phyloP scores from a whole-genome alignment of 2,113 vertebrate genomes.

The Melanerpes formicivorus region DNA sequence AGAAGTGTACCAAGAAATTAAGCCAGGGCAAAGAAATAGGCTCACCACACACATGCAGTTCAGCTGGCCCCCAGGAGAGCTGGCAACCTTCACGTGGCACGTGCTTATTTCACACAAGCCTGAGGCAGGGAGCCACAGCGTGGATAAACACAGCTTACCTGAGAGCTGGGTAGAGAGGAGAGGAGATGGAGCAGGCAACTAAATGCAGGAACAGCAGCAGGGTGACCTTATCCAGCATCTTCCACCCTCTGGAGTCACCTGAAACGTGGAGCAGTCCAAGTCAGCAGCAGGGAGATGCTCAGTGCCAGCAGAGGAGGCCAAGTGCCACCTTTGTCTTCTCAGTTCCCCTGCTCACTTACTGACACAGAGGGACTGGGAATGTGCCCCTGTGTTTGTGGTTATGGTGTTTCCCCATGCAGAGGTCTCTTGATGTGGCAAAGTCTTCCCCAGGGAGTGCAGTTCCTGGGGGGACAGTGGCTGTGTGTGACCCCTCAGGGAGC shows the following conservation, averaged over 20 bases:
- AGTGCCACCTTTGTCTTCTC: not conserved
- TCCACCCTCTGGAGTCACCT: slow-evolving; percentile 54
- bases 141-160: slow-evolving; percentile 78
- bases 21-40: not conserved
- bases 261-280: not conserved
- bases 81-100: not conserved
- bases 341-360: not conserved
- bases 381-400: not conserved
- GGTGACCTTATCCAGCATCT: slow-evolving; percentile 83
- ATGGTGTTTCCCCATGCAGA: not conserved
- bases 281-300: not conserved
- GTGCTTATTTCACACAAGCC: not conserved
- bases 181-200: slow-evolving; percentile 77
- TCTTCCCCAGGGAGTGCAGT: accelerated
- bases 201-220: slow-evolving; percentile 86
- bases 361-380: not conserved
- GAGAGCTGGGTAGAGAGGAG: slow-evolving; percentile 81
- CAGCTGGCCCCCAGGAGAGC: not conserved
- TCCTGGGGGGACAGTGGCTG: not conserved
- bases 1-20: not conserved
- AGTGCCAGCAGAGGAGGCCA: not conserved
- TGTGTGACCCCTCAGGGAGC: not conserved
- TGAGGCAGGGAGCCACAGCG: not conserved
- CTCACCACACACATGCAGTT: not conserved
- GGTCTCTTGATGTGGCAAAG: too few relatives aligned